Evolutionary conservation across 2,797 vertebrate genomes (phyloP).

Genomic region (Meriones psammophilus): DNA sequence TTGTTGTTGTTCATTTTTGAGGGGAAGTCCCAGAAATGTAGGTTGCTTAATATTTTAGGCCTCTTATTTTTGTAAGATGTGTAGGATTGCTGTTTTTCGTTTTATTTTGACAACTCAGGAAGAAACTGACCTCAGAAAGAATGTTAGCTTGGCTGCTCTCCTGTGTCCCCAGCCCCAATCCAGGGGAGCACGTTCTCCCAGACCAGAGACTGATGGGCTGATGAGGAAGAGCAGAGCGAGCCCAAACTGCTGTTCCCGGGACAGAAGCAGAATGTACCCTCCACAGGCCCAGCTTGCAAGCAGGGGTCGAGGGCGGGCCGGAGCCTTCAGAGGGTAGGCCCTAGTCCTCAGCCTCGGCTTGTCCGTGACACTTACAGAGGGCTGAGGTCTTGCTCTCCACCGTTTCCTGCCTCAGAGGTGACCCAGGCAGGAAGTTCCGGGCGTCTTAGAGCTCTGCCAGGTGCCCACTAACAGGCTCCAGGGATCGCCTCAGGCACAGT

Average conservation of each 20-base stretch:
- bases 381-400: neutral
- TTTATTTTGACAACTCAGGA: slow-evolving; percentile 89
- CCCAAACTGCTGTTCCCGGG: slow-evolving; percentile 88
- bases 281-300: neutral
- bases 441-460: neutral
- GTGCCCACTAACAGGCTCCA: neutral
- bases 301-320: neutral
- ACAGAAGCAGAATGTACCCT: slow-evolving; percentile 97
- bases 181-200: slow-evolving; percentile 46
- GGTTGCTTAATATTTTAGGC: slow-evolving; percentile 87
- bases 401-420: neutral
- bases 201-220: slow-evolving; percentile 17
- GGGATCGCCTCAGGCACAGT: neutral
- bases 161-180: neutral
- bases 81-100: slow-evolving; percentile 85
- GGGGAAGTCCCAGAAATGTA: slow-evolving; percentile 83
- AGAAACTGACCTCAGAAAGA: slow-evolving; percentile 93
- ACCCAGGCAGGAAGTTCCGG: neutral
- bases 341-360: neutral
- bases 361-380: slow-evolving; percentile 3
- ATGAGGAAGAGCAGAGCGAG: slow-evolving; percentile 88
- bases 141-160: slow-evolving; percentile 84
- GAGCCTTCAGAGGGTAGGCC: neutral
- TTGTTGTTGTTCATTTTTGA: slow-evolving; percentile 49
- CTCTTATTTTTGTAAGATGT: slow-evolving; percentile 90